phyloP scores from a whole-genome alignment of 37 sponge, comb jelly and placozoan genomes.

The Agelas oroides region DNA sequence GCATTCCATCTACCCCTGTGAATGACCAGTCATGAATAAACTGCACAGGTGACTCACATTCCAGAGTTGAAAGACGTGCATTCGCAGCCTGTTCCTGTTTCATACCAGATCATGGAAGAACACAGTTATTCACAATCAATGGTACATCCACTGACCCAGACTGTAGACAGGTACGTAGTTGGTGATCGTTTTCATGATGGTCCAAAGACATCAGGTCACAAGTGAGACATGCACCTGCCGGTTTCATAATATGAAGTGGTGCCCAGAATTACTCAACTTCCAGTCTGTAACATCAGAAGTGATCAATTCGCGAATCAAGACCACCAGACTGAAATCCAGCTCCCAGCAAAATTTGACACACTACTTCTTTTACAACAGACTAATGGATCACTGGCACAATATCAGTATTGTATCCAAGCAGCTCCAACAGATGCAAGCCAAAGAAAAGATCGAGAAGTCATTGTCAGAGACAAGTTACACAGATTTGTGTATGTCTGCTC shows the following conservation, averaged over 20 bases:
- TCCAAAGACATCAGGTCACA: neutral
- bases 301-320: neutral
- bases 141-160: neutral
- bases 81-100: neutral
- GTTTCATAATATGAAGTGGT: conserved; percentile 7
- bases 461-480: neutral
- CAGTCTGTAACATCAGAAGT: conserved; percentile 19
- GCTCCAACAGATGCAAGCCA: neutral
- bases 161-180: neutral
- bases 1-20: too few species aligned
- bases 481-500: neutral
- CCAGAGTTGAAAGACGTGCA: neutral
- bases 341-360: conserved; percentile 10
- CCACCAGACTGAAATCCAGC: neutral
- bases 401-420: conserved; percentile 3
- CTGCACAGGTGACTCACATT: neutral
- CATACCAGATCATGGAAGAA: neutral
- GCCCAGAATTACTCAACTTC: neutral
- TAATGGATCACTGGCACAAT: conserved; percentile 22
- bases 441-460: conserved; percentile 8
- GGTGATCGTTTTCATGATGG: conserved; percentile 18
- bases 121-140: neutral
- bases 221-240: neutral
- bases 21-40: neutral
- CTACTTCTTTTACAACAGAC: conserved; percentile 15